Conservation (phyloP, 2,113 vertebrate species). For the Paradoxurus hermaphroditus region DNA sequence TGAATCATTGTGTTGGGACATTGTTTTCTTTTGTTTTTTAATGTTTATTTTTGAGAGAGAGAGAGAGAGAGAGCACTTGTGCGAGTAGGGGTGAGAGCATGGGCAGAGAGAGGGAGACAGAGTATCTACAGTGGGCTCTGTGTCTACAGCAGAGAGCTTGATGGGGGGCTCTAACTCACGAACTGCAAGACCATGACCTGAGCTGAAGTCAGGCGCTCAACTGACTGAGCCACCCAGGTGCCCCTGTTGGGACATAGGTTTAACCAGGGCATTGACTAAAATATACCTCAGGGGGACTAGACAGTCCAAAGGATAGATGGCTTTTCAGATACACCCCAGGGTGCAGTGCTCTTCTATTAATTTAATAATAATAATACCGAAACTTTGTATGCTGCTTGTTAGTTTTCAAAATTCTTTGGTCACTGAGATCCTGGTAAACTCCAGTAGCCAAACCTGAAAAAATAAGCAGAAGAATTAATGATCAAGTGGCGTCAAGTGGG, state of each 20-base stretch:
- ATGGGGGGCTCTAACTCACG: too few relatives aligned
- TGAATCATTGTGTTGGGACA: background rate
- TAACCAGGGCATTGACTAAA: background rate
- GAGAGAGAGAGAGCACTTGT: too few relatives aligned
- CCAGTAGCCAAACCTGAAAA: constrained; percentile 24
- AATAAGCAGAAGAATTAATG: constrained; percentile 1
- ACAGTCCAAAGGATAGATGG: background rate
- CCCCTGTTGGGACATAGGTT: background rate
- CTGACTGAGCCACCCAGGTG: too few relatives aligned
- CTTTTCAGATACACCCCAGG: background rate
- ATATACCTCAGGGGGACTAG: background rate
- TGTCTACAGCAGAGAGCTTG: too few relatives aligned
- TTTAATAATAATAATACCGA: background rate
- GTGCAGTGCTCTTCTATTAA: background rate
- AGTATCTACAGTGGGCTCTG: too few relatives aligned
- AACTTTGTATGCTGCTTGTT: background rate
- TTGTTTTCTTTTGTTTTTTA: background rate
- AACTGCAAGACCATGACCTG: too few relatives aligned
- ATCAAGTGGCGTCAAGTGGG: background rate
- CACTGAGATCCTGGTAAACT: constrained; percentile 9
- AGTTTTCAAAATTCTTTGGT: constrained; percentile 1
- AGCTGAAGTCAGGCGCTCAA: too few relatives aligned
- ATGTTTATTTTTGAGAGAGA: too few relatives aligned
- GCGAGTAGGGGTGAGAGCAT: too few relatives aligned
- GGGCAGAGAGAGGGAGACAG: too few relatives aligned